Conservation (phyloP, 35 echinoderm and acorn worm species). For the Patiria miniata region DNA sequence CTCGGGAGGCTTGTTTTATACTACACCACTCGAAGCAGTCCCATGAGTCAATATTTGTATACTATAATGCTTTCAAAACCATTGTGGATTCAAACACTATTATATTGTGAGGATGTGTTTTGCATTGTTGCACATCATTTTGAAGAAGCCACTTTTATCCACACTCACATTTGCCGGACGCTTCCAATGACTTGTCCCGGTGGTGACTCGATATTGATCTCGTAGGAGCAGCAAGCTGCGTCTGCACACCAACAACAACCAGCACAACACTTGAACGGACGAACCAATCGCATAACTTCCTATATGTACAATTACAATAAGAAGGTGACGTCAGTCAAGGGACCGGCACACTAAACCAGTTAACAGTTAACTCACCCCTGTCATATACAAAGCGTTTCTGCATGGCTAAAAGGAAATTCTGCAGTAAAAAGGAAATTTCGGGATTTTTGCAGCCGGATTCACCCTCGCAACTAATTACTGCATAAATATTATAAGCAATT, state of each 20-base stretch:
- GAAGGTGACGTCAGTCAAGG: background rate
- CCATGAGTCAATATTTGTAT: no score
- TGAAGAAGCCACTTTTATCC: no score
- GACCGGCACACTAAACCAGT: background rate
- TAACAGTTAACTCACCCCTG: background rate
- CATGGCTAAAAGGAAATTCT: background rate
- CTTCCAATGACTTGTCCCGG: slow-evolving; percentile 61
- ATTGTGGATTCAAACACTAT: no score
- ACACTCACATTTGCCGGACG: slow-evolving; percentile 41
- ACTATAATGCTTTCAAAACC: no score
- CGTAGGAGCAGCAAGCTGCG: slow-evolving; percentile 40
- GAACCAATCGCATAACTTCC: slow-evolving; percentile 80
- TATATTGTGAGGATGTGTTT: no score
- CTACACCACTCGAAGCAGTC: no score
- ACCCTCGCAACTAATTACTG: background rate
- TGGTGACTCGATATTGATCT: slow-evolving; percentile 73
- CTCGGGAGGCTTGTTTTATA: no score
- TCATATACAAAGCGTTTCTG: background rate
- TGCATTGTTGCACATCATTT: no score
- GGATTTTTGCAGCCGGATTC: background rate
- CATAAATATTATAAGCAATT: background rate
- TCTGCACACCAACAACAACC: slow-evolving; percentile 86
- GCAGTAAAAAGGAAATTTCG: background rate
- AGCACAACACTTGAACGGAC: slow-evolving; percentile 81
- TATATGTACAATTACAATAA: slow-evolving; percentile 7